Base-by-base conservation (phyloP, 2,113 vertebrate species). In the Okapia johnstoni region DNA sequence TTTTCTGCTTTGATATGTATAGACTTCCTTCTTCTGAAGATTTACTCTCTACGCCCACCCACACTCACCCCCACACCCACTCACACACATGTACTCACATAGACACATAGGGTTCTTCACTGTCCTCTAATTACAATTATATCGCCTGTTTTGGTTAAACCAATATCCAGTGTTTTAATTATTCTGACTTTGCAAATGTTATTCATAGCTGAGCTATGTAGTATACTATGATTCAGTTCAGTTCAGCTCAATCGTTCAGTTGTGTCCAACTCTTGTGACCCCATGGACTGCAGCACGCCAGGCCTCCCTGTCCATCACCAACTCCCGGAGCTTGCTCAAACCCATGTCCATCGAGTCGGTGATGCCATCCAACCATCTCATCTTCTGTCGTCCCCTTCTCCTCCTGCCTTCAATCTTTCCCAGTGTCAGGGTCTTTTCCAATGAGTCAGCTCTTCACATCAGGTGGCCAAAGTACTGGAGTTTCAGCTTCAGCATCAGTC, bases 181-280 rank as follows among this genome's bases (percentile, higher is more conserved):
- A 33, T 46, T 61, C n/a, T 33, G 57, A 80, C 33, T 80, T 90
- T 80, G 83, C 58, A 28, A 58, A 80, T 80, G 43, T 85, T 70
- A 40, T 33, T 86, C 12, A n/a, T 63, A 70, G 50, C 43, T 94
- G 52, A 86, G 50, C 33, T 33, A 28, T 33, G 23, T 55, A 84
- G 90, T 61, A 28, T 54, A 76, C 33, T 19, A 55, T 12, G 66
- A 40, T 70, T 40, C 19, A 40, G 66, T 40, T 70, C 33, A 66
- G 63, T 36, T 70, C n/a, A 70, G 66, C 23, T 40, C n/a, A 1
- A 17, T 19, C 6, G 17, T 19, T 70, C 66, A 40, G n/a, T 70
- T 6, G 5, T 36, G 66, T 70, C n/a, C 0, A 0, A 70, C n/a
- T 23, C n/a, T 40, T 23, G n/a, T 0, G 1, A 70, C 5, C n/a